Evolutionary conservation across 2,888 invertebrate genomes (phyloP).

Genomic region (Sclerodermus sp.): DNA sequence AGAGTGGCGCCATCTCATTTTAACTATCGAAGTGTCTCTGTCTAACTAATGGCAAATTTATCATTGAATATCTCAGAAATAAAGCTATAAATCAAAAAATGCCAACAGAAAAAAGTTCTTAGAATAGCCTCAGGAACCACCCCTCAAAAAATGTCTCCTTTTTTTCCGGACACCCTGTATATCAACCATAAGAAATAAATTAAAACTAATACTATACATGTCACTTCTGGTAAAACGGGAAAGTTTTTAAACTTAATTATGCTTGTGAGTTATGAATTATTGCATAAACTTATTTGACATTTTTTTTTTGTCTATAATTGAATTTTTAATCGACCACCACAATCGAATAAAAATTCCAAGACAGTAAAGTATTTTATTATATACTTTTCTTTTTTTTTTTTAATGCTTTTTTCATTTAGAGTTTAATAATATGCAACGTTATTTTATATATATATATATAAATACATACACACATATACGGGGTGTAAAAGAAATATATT

Average conservation of each 20-base stretch:
- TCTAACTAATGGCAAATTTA: too few relatives aligned
- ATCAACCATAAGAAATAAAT: slow-evolving; percentile 41
- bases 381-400: slow-evolving; percentile 40
- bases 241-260: slow-evolving; percentile 39
- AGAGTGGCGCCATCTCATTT: too few relatives aligned
- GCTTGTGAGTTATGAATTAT: slow-evolving; percentile 34
- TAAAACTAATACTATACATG: slow-evolving; percentile 43
- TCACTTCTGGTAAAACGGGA: slow-evolving; percentile 57
- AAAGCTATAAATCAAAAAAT: too few relatives aligned
- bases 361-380: slow-evolving; percentile 33
- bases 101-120: too few relatives aligned
- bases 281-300: slow-evolving; percentile 40
- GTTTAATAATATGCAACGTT: slow-evolving; percentile 11
- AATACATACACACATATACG: too few relatives aligned
- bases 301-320: slow-evolving; percentile 37
- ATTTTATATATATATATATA: slow-evolving; percentile 6
- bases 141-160: too few relatives aligned
- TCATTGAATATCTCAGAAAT: too few relatives aligned
- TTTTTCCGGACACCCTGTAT: too few relatives aligned
- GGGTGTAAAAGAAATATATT: too few relatives aligned
- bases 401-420: slow-evolving; percentile 28
- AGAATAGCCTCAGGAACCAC: too few relatives aligned
- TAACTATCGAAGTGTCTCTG: too few relatives aligned
- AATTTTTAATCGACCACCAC: slow-evolving; percentile 56
- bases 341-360: slow-evolving; percentile 50